Evolutionary conservation across 2,113 vertebrate species (phyloP), one percentile per base, ranked within the genome.

Genomic region (Pituophis catenifer): DNA sequence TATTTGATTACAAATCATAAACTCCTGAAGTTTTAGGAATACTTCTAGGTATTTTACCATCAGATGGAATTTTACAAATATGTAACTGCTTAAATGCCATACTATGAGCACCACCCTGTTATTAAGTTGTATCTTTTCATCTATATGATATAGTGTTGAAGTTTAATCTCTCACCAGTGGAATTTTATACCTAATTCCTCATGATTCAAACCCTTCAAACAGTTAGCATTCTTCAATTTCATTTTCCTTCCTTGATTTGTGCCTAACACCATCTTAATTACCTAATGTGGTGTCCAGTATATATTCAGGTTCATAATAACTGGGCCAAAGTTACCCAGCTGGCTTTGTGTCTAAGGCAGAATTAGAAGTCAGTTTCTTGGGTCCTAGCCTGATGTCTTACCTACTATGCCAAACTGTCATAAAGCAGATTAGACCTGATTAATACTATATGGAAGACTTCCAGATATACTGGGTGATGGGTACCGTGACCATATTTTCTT

Each of bases 131-230:
- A 95, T 70, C 94, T 90, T 94, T 52, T 91, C 92, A 95, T 89
- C 65, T 94, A 95, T 91, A 24, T 53, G 81, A 89, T 57, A 19
- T 52, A 88, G 89, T 62, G 94, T 95, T 94, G 53, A 90, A 89
- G 58, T 90, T 95, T 95, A 96, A 95, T 94, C 29, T 94, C 94
- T 94, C 24, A 94, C 93, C 95, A 96, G 93, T 94, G 94, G 81
- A 17, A 94, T 94, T 96, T 95, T 50, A 55, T 24, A 53, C 8
- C 91, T 88, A 86, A 0, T 81, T 90, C 26, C 0, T 21, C 92
- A 86, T 91, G 0, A 48, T 48, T 38, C 38, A 85, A 11, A 58
- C 90, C 91, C 4, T 38, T 75, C 53, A 90, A 59, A 55, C 33
- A 89, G 38, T 29, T 91, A 52, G 12, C 90, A 86, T 62, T 24